phyloP scores from a whole-genome alignment of 1,140 invertebrate genomes.

The Homalodisca vitripennis region DNA sequence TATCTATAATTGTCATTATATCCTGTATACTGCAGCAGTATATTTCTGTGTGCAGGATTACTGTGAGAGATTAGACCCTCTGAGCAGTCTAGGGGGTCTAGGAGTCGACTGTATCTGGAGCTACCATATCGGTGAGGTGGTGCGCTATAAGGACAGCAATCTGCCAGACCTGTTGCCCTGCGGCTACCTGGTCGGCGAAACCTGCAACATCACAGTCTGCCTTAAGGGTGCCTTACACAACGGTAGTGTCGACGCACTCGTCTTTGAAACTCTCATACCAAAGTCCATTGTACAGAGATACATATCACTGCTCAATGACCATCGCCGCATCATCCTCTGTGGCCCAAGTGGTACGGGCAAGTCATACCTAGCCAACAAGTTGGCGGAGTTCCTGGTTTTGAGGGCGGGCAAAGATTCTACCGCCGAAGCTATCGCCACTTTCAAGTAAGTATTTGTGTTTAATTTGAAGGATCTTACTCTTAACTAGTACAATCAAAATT shows the following conservation, averaged over 20 bases:
- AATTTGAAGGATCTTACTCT: not conserved
- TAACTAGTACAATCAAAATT: too few relatives aligned
- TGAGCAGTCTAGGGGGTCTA: slow-evolving; percentile 88
- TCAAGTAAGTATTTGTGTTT: slow-evolving; percentile 62
- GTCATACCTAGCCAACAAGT: slow-evolving; percentile 91
- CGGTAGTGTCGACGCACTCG: slow-evolving; percentile 87
- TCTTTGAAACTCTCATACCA: slow-evolving; percentile 95
- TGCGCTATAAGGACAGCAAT: slow-evolving; percentile 63
- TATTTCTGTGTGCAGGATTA: slow-evolving; percentile 64
- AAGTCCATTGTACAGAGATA: slow-evolving; percentile 94
- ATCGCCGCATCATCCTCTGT: slow-evolving; percentile 90
- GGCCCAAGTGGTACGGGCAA: slow-evolving; percentile 97
- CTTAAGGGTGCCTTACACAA: slow-evolving; percentile 76
- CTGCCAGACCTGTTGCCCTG: slow-evolving; percentile 84
- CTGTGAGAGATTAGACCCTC: slow-evolving; percentile 87
- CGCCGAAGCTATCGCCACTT: slow-evolving; percentile 79
- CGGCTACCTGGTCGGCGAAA: slow-evolving; percentile 89
- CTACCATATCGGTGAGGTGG: slow-evolving; percentile 89
- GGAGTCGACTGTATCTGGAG: slow-evolving; percentile 85
- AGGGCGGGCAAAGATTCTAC: slow-evolving; percentile 62
- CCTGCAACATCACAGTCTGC: slow-evolving; percentile 53
- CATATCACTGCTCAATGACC: slow-evolving; percentile 83
- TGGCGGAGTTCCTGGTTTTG: slow-evolving; percentile 87
- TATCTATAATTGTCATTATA: too few relatives aligned
- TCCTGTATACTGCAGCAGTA: too few relatives aligned